Evolutionary conservation across 2,113 vertebrate species (phyloP), one percentile per base, ranked within the genome.

Genomic region (Pogonocichla stellata): DNA sequence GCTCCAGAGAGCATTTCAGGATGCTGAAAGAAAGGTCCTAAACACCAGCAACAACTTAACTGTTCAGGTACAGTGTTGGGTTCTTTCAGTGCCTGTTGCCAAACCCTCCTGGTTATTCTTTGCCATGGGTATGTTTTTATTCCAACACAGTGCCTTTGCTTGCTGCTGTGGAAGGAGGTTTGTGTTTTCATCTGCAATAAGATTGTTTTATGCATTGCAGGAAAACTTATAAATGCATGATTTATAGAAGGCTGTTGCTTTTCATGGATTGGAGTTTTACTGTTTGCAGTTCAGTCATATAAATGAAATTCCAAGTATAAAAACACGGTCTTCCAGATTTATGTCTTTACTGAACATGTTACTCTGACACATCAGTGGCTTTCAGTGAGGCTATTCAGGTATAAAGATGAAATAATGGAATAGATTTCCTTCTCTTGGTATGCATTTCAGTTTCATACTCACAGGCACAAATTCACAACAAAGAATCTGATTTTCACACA

Each of bases 1-100:
- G 54, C 97, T 99, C 19, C 98, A 99, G 97, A 99, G 98, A 77
- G 99, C 99, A 2, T 99, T 99, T 95, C 98, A 98, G 94, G 99
- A 99, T 94, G 99, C 99, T 2, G 99, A 99, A 96, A 97, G 98
- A 83, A 99, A 99, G 92, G 98, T 98, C 69, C 96, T 99, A 75
- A 98, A 97, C 61, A 97, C 95, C 84, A 98, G 98, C 92, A 99
- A 97, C 98, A 98, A 97, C 93, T 98, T 99, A 83, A 98, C 98
- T 26, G 98, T 99, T 86, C 98, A 99, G 99, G 99, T 99, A 97
- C 56, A 82, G 23, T 1, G 1, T 8, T 56, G 36, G 0, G 8
- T 57, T n/a, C 47, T 95, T 51, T 86, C 48, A 47, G n/a, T 56
- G 29, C 33, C 54, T 51, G 5, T 24, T 91, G 79, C 58, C 56